Base-by-base conservation (phyloP, 2,888 invertebrate species). In the Apamea monoglypha region DNA sequence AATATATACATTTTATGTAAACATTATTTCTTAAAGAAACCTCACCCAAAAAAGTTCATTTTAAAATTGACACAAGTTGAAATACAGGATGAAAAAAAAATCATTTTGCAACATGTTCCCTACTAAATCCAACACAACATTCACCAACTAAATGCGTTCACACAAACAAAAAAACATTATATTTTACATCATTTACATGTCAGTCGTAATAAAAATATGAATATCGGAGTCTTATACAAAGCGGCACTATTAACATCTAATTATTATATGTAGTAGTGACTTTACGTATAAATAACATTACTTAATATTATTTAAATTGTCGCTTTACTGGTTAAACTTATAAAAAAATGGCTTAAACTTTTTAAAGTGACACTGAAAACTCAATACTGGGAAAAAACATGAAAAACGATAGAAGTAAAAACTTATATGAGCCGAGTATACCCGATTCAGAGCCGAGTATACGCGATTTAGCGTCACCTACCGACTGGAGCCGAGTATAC, bases 141-240 rank as follows among this genome's bases (percentile, higher is more conserved):
- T 92, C 88, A 89, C 87, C 81, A 91, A 91, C 86, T 92, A 94
- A 94, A 94, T 93, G 94, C 94, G 85, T 88, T 91, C 91, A 91
- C 91, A 91, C 90, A 88, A 90, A 90, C 84, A 64, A 78, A 88
- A 78, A 83, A 87, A 92, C 80, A 71, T 84, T 81, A 75, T 82
- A 75, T 93, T 94, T 92, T 95, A 95, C 94, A 95, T 91, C 92
- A 95, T 95, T 92, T 96, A 96, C 94, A 96, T 88, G 86, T 95
- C 95, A 95, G 95, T 96, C 95, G 93, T 95, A 95, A 94, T 92
- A 93, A 95, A 95, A 94, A 89, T 89, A 89, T 89, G 89, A 92
- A 91, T 93, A 93, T 91, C 80, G 86, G 90, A 90, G 87, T 92
- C 90, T 92, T 91, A 89, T 90, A 85, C 36, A 76, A 89, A 91